These are phyloP conservation scores for Carterocephalus palaemon DNA, from an alignment of 2,888 invertebrate species.

Conservation along the genomic window DNA sequence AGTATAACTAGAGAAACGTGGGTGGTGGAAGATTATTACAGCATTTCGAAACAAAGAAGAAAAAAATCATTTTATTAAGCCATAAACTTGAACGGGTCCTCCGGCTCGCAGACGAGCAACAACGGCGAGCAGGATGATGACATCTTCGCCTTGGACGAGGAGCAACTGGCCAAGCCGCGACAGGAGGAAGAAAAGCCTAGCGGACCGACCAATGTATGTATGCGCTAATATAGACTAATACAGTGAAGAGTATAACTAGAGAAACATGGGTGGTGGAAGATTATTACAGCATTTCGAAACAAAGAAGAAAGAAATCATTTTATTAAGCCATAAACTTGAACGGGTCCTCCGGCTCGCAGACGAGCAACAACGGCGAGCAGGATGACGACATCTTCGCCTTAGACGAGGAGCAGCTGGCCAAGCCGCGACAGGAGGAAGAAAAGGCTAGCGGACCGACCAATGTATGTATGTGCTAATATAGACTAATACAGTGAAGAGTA, in stretches of 20 bases:
- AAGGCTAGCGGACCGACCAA: slow-evolving; percentile 47
- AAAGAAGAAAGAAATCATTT: too few relatives aligned
- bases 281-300: too few relatives aligned
- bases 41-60: too few relatives aligned
- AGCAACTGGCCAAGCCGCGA: slow-evolving; percentile 64
- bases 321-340: too few relatives aligned
- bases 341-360: slow-evolving; percentile 26
- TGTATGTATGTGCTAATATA: not conserved
- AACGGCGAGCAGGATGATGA: slow-evolving; percentile 73
- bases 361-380: slow-evolving; percentile 28
- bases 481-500: too few relatives aligned
- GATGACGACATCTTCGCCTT: slow-evolving; percentile 89
- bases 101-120: slow-evolving; percentile 23
- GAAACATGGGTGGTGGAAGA: too few relatives aligned
- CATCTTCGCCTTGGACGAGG: slow-evolving; percentile 91
- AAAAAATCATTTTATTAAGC: too few relatives aligned
- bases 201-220: slow-evolving; percentile 42
- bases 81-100: slow-evolving; percentile 35
- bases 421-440: slow-evolving; percentile 45
- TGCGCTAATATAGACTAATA: too few relatives aligned
- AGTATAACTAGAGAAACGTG: too few relatives aligned
- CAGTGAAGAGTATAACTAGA: too few relatives aligned
- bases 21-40: too few relatives aligned
- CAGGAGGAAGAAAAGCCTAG: slow-evolving; percentile 49
- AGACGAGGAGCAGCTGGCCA: slow-evolving; percentile 84